These are phyloP conservation scores for Hemaris fuciformis DNA, from an alignment of 2,888 invertebrate species.

Conservation along the genomic window DNA sequence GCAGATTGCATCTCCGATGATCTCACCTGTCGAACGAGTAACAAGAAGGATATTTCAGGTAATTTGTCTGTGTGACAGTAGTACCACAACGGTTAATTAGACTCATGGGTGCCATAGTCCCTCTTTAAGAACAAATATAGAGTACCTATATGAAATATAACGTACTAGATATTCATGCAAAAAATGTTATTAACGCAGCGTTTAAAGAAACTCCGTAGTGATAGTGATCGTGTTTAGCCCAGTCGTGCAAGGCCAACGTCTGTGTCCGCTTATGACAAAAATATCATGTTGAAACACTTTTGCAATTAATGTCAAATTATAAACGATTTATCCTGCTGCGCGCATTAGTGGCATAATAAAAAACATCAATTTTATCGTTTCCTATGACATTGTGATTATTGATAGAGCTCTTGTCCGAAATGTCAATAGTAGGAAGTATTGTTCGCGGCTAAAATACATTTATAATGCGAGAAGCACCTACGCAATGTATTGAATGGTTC, in stretches of 20 bases:
- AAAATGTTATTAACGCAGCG: not conserved
- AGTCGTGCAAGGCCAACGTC: constrained; percentile 40
- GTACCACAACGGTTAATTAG: no score
- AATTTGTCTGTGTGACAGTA: no score
- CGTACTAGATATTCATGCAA: not conserved
- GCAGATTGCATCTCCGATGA: no score
- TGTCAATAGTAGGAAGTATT: not conserved
- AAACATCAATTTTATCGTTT: constrained; percentile 3
- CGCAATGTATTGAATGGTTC: not conserved
- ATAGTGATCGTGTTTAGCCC: constrained; percentile 32
- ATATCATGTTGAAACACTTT: constrained; percentile 26
- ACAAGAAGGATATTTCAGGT: no score
- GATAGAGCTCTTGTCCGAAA: not conserved
- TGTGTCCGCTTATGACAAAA: constrained; percentile 39
- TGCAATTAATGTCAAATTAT: constrained; percentile 23
- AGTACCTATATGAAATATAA: no score
- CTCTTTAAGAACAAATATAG: no score
- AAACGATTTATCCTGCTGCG: constrained; percentile 26
- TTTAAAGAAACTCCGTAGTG: not conserved
- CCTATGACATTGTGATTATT: not conserved
- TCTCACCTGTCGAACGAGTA: no score
- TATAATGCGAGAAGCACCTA: not conserved
- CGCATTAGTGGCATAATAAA: not conserved
- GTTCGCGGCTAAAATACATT: not conserved
- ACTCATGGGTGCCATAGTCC: no score